Base-by-base conservation (phyloP, 2,888 invertebrate genomes). In the Phanerotoma sp. region DNA sequence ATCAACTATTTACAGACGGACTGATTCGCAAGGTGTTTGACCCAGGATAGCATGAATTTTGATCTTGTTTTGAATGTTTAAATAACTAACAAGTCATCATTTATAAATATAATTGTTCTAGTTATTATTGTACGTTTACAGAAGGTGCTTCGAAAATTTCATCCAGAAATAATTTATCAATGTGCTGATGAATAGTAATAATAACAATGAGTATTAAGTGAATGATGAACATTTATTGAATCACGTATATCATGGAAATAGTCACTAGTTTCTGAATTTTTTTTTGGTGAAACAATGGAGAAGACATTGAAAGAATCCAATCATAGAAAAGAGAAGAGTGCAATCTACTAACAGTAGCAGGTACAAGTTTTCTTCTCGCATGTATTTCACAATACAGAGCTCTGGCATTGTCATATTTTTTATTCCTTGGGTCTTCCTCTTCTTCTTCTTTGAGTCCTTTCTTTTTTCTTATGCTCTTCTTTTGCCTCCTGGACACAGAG, bases 331-430 rank as follows among this genome's bases (percentile, higher is more conserved):
- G n/a, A n/a, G n/a, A n/a, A n/a, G n/a, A n/a, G n/a, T n/a, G n/a
- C n/a, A n/a, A n/a, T n/a, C n/a, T n/a, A n/a, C 37, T 41, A 30
- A 40, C 33, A 46, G 38, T 32, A 53, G 53, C 47, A 53, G 47
- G 53, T 53, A 53, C 53, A 41, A 40, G 18, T 40, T n/a, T 22
- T 25, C 25, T 28, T 47, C 33, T 41, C 32, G 20, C 47, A 45
- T 32, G 40, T 22, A 32, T 16, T 41, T 38, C 32, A 52, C 52
- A 52, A 52, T 52, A 41, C 52, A 35, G 37, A 20, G 46, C 20
- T 38, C 18, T 21, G 25, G 53, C 41, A 53, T 53, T 53, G 53
- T 53, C 53, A 47, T 53, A 44, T 30, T 38, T 28, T 18, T 45
- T 16, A 10, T 45, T 18, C 18, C 40, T 49, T 18, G 11, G 16